phyloP scores from a whole-genome alignment of 2,888 invertebrate species.

The Alsophila aescularia region DNA sequence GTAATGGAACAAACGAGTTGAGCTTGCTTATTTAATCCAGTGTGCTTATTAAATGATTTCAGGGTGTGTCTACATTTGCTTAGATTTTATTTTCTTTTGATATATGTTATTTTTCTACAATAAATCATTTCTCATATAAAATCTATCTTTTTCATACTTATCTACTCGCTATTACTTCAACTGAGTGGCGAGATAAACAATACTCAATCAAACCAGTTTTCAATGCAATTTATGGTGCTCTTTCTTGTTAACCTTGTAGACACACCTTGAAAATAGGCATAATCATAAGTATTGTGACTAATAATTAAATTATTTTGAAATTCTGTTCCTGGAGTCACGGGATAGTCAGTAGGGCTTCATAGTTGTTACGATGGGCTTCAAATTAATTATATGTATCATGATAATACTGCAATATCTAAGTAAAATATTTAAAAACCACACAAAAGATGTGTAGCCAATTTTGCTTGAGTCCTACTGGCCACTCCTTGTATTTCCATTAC shows the following conservation, averaged over 20 bases:
- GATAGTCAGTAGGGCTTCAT: slow-evolving; percentile 1
- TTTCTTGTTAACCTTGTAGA: slow-evolving; percentile 7
- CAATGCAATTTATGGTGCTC: slow-evolving; percentile 9
- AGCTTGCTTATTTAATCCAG: slow-evolving; percentile 36
- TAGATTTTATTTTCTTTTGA: background rate
- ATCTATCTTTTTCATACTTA: background rate
- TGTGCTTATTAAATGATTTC: slow-evolving; percentile 31
- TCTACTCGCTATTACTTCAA: too few species aligned
- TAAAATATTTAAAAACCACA: too few species aligned
- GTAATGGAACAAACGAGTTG: slow-evolving; percentile 31
- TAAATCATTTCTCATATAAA: background rate
- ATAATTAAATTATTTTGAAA: slow-evolving; percentile 20
- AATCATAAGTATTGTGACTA: slow-evolving; percentile 13
- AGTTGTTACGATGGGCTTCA: background rate
- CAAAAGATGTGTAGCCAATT: too few species aligned
- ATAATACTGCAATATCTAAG: too few species aligned
- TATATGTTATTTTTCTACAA: background rate
- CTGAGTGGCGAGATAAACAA: too few species aligned
- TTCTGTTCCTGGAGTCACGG: background rate
- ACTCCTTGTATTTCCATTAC: background rate
- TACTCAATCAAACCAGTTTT: background rate
- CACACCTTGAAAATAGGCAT: slow-evolving; percentile 12
- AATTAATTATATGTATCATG: too few species aligned
- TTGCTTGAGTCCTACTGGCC: background rate
- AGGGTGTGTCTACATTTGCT: slow-evolving; percentile 31